Evolutionary conservation across 1,140 invertebrate genomes (phyloP), one percentile per base, ranked within the genome.

Genomic region (Aphis gossypii): DNA sequence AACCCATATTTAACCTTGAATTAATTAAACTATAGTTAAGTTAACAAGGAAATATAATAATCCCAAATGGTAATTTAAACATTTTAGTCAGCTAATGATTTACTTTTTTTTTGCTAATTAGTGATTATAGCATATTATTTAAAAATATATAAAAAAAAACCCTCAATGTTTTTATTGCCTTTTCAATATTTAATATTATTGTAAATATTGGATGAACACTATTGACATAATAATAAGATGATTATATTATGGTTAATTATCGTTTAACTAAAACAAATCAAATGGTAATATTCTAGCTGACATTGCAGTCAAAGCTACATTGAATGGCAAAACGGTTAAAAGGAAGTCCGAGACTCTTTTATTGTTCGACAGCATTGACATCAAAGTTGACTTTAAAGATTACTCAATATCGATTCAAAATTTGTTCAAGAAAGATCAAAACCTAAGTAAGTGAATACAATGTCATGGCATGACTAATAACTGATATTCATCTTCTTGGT

Each of bases 371-470:
- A 56, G 76, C 18, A 94, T 94, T n/a, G 94, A 94, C 14, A 92
- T 95, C 60, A 94, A 94, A 21, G 51, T 95, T 35, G 84, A 94
- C 6, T 93, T 94, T n/a, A 93, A 82, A 35, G 94, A 94, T 20
- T 94, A 94, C n/a, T 82, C 94, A 11, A 93, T 95, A 8, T 20
- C 89, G 20, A 90, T 95, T 18, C 94, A 94, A 25, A 95, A 94
- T 93, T 87, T 95, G 35, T 95, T 95, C 91, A 94, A 94, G 76
- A 94, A 94, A 51, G 94, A 95, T 93, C 94, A 94, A 90, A 94
- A 90, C n/a, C 92, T 94, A 21, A 94, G 94, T 94, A 89, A 90
- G 94, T 90, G 1, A 44, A 20, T 60, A 51, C n/a, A 38, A 9
- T 90, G 25, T 8, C 38, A 5, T 35, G 7, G 9, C 2, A 35